These are phyloP conservation scores for Lasioglossum baleicum DNA, from an alignment of 1,140 invertebrate genomes.

Conservation along the genomic window DNA sequence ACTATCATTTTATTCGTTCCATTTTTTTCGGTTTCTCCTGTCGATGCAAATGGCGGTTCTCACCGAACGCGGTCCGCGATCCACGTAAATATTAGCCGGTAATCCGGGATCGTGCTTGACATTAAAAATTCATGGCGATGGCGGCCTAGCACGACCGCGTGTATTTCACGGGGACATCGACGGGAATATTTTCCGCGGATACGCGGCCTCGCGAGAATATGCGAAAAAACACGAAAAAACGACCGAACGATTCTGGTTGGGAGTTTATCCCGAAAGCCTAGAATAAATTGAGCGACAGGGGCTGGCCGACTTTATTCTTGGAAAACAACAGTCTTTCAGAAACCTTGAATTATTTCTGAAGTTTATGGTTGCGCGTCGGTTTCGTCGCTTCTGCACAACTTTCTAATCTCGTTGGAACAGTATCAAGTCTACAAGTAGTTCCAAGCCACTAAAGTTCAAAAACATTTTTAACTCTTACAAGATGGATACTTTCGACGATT, in stretches of 20 bases:
- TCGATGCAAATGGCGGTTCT: background rate
- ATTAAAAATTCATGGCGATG: constrained; percentile 31
- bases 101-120: background rate
- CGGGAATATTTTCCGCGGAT: background rate
- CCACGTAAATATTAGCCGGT: constrained; percentile 9
- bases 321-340: background rate
- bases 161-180: background rate
- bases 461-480: too few relatives aligned
- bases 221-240: constrained; percentile 4
- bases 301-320: background rate
- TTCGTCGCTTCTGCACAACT: background rate
- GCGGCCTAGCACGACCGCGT: background rate
- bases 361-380: background rate
- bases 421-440: too few relatives aligned
- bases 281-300: constrained; percentile 2
- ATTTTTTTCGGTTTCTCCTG: background rate
- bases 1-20: background rate
- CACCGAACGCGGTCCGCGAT: background rate
- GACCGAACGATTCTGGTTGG: background rate
- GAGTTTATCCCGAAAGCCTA: background rate
- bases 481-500: too few relatives aligned
- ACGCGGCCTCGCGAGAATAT: background rate
- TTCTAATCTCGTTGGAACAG: background rate
- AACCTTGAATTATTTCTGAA: background rate
- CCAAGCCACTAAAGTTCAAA: too few relatives aligned